Evolutionary conservation across 2,113 vertebrate species (phyloP).

Genomic region (Gavia stellata): DNA sequence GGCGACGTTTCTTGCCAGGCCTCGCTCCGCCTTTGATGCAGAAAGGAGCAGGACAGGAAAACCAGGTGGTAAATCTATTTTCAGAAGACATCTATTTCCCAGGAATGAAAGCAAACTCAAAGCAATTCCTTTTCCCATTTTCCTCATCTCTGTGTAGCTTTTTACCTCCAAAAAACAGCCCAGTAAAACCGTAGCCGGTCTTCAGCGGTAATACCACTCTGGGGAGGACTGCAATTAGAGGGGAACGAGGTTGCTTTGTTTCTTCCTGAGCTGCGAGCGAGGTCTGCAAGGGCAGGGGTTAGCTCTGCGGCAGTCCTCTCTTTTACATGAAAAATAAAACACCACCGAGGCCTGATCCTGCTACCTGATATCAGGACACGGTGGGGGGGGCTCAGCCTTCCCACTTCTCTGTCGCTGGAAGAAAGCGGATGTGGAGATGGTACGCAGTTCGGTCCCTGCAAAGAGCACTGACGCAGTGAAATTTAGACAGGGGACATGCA

Average conservation of each 20-base stretch:
- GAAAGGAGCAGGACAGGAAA: neutral
- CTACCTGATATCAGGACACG: neutral
- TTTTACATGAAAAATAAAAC: neutral
- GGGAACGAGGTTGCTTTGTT: neutral
- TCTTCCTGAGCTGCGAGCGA: neutral
- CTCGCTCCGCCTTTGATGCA: neutral
- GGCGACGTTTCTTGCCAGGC: neutral
- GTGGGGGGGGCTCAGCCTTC: neutral
- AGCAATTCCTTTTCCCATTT: neutral
- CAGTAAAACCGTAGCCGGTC: neutral
- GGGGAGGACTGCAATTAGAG: neutral
- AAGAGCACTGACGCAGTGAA: neutral
- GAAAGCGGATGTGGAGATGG: neutral
- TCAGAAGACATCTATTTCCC: neutral
- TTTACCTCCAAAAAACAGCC: accelerated
- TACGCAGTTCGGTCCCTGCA: accelerated
- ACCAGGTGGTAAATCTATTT: neutral
- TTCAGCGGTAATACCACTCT: neutral
- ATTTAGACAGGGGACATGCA: neutral
- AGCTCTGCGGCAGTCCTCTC: neutral
- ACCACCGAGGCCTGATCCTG: neutral
- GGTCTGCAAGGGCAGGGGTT: neutral
- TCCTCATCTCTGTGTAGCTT: neutral
- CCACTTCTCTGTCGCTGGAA: neutral
- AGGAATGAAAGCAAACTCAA: neutral